Conservation (phyloP, 1,140 invertebrate species). For the Penaeus japonicus region DNA sequence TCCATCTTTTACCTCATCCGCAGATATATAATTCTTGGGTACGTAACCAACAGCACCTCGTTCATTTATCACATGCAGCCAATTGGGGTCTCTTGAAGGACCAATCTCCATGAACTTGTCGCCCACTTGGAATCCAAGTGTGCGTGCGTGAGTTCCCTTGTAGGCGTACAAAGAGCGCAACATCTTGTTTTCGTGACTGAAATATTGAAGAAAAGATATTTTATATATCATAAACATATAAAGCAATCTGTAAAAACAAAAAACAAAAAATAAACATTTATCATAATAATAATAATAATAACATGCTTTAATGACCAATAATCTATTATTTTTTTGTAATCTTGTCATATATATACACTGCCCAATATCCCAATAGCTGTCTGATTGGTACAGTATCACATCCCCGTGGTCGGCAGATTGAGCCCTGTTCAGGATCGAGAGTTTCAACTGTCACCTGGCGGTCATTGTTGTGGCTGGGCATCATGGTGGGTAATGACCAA, state of each 20-base stretch:
- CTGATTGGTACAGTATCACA: too few relatives aligned
- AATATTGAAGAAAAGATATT: background rate
- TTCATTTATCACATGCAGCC: constrained; percentile 52
- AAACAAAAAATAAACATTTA: background rate
- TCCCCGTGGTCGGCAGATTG: too few relatives aligned
- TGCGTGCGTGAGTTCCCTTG: constrained; percentile 47
- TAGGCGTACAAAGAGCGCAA: constrained; percentile 45
- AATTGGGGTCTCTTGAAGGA: constrained; percentile 46
- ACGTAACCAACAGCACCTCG: constrained; percentile 44
- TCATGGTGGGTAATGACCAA: too few relatives aligned
- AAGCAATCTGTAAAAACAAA: background rate
- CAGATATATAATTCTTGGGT: constrained; percentile 46
- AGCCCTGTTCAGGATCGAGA: too few relatives aligned
- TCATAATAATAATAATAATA: background rate
- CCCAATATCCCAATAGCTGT: too few relatives aligned
- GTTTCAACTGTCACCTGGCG: too few relatives aligned
- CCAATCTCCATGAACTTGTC: constrained; percentile 53
- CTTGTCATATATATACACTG: too few relatives aligned
- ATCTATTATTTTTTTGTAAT: too few relatives aligned
- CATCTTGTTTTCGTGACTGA: constrained; percentile 13
- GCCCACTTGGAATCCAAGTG: constrained; percentile 40
- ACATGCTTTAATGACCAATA: too few relatives aligned
- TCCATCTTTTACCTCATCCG: constrained; percentile 29
- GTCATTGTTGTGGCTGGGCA: too few relatives aligned
- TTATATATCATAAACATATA: background rate